Evolutionary conservation across 1,140 invertebrate genomes (phyloP).

Genomic region (Brachionus koreanus): DNA sequence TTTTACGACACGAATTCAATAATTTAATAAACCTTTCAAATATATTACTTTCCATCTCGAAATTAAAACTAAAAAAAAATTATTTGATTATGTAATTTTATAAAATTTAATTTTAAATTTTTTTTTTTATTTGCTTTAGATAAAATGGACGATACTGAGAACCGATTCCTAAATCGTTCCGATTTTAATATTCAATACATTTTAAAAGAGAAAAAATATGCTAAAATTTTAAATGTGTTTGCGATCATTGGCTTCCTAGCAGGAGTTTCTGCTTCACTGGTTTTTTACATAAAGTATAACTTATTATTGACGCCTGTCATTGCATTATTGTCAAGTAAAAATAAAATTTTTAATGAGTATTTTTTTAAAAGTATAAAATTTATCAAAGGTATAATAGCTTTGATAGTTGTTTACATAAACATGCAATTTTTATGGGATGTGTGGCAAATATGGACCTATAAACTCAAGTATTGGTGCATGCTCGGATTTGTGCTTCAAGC

Average conservation of each 20-base stretch:
- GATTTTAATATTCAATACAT: constrained; percentile 17
- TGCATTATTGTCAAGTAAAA: constrained; percentile 10
- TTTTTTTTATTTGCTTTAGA: not conserved
- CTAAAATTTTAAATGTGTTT: not conserved
- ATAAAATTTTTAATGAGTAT: not conserved
- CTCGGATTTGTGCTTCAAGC: constrained; percentile 9
- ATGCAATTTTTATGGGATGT: constrained; percentile 36
- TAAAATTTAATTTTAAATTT: too few species aligned
- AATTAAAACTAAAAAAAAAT: too few species aligned
- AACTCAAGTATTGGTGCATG: constrained; percentile 28
- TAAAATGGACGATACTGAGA: constrained; percentile 22
- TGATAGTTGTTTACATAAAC: constrained; percentile 19
- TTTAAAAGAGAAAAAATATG: constrained; percentile 35
- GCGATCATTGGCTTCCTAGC: constrained; percentile 12
- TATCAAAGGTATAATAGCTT: not conserved
- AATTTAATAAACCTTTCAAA: not conserved
- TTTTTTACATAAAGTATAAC: constrained; percentile 32
- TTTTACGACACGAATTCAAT: not conserved
- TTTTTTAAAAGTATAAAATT: not conserved
- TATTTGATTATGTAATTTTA: too few species aligned
- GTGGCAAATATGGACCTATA: constrained; percentile 44
- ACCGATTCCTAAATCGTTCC: constrained; percentile 16
- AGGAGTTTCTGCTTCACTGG: not conserved
- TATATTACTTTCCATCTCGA: too few species aligned
- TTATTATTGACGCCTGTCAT: not conserved